These are phyloP conservation scores for Synanthedon vespiformis DNA, from an alignment of 2,888 invertebrate species.

Conservation along the genomic window DNA sequence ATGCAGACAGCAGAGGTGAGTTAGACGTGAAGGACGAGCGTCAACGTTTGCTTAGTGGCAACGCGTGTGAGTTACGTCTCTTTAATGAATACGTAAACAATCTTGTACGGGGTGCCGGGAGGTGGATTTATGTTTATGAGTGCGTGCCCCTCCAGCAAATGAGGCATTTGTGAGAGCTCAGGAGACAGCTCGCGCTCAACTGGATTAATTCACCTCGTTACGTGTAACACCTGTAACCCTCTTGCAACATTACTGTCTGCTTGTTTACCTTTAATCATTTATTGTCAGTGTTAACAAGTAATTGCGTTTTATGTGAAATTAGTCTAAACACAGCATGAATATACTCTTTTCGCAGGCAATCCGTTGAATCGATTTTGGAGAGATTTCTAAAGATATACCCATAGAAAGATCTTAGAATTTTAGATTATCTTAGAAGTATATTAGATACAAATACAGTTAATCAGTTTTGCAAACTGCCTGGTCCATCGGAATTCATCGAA, in stretches of 20 bases:
- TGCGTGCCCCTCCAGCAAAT: constrained; percentile 26
- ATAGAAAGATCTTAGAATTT: too few species aligned
- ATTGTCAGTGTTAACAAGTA: constrained; percentile 9
- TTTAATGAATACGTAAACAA: constrained; percentile 35
- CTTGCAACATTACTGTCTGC: constrained; percentile 12
- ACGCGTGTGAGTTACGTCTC: constrained; percentile 11
- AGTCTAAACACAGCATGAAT: too few species aligned
- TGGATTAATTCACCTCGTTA: constrained; percentile 29
- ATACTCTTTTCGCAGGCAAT: too few species aligned
- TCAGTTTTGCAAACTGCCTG: too few species aligned
- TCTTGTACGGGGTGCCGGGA: constrained; percentile 18
- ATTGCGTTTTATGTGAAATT: too few species aligned
- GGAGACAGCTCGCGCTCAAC: constrained; percentile 2
- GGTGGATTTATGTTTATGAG: constrained; percentile 23
- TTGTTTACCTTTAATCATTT: constrained; percentile 19
- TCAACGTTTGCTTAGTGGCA: not conserved
- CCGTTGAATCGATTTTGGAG: too few species aligned
- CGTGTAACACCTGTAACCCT: constrained; percentile 15
- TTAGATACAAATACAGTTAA: too few species aligned
- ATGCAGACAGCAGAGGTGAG: too few species aligned
- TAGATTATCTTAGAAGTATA: too few species aligned
- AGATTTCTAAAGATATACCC: too few species aligned
- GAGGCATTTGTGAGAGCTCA: constrained; percentile 8
- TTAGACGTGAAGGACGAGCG: too few species aligned
- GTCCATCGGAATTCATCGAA: too few species aligned